Percentiles rank a stretch among this genome's conserved stretches.
phyloP scores from a whole-genome alignment of 2,888 invertebrate species.

The Drosophila mercatorum region DNA sequence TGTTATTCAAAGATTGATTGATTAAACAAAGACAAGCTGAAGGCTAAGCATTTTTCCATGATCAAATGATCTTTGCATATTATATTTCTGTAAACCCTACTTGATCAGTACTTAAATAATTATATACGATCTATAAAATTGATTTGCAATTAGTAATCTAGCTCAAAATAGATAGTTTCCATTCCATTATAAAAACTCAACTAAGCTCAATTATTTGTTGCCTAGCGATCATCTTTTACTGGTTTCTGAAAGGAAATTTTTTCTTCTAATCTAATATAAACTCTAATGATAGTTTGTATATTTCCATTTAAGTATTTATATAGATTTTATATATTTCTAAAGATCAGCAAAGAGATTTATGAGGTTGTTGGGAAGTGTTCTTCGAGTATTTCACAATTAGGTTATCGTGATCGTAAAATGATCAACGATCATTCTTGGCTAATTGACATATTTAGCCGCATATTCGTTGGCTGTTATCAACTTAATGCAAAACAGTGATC shows the following conservation, averaged over 20 bases:
- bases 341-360: background rate
- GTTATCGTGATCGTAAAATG: constrained; percentile 11
- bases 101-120: background rate
- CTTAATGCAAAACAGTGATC: constrained; percentile 35
- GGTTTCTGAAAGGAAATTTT: background rate
- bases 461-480: constrained; percentile 19
- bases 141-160: background rate
- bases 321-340: background rate
- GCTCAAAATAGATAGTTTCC: background rate
- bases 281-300: background rate
- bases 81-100: background rate
- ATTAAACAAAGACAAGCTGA: background rate
- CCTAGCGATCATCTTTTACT: background rate
- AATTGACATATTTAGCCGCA: constrained; percentile 39
- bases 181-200: background rate
- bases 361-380: background rate
- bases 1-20: background rate
- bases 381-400: background rate
- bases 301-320: background rate
- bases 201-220: too few relatives aligned
- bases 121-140: background rate
- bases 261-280: background rate
- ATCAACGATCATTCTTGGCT: constrained; percentile 1
- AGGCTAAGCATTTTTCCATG: background rate
- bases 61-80: background rate